These are phyloP conservation scores for Formicarius rufipectus DNA, from an alignment of 2,113 vertebrate genomes.

Conservation along the genomic window DNA sequence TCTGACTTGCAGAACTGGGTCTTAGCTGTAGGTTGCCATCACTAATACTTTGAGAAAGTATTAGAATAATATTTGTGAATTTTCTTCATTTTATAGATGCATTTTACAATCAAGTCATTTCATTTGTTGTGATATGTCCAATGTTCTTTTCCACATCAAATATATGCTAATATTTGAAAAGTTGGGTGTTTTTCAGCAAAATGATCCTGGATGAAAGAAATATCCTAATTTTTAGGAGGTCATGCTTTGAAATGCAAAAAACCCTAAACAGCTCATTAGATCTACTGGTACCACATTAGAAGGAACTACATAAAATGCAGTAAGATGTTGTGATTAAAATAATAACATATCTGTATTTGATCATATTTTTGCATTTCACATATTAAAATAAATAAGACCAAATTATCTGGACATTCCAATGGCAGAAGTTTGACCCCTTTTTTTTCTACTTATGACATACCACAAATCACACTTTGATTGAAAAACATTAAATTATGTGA, in stretches of 20 bases:
- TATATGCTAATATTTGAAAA: constrained; percentile 33
- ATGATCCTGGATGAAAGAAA: constrained; percentile 11
- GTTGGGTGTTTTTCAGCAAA: neutral
- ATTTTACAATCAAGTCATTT: neutral
- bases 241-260: constrained; percentile 58
- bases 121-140: neutral
- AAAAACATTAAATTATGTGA: neutral
- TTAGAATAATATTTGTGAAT: neutral
- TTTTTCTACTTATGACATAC: neutral
- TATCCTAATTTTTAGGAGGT: constrained; percentile 19
- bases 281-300: neutral
- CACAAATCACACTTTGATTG: neutral
- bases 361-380: neutral
- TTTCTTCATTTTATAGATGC: neutral
- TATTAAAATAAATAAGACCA: neutral
- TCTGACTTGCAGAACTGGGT: neutral
- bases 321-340: constrained; percentile 17
- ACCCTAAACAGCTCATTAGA: constrained; percentile 11
- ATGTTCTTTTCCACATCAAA: constrained; percentile 3
- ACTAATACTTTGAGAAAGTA: neutral
- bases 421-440: neutral
- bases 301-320: neutral
- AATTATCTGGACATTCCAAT: neutral
- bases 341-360: constrained; percentile 25
- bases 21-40: neutral